Evolutionary conservation across 2,888 invertebrate species (phyloP).

Genomic region (Lepidonotus clava): DNA sequence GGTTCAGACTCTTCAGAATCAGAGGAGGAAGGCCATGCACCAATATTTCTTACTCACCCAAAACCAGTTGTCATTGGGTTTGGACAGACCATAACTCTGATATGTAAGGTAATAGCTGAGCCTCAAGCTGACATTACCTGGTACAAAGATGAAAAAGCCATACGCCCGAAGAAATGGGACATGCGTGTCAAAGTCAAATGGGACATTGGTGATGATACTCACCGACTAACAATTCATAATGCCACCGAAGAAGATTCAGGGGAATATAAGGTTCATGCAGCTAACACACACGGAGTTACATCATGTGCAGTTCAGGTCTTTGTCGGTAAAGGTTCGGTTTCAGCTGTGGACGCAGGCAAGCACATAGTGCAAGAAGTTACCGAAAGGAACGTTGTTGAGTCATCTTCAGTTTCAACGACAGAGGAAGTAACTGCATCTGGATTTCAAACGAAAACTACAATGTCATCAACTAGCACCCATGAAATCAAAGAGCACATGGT

Average conservation of each 20-base stretch:
- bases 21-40: neutral
- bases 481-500: neutral
- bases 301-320: neutral
- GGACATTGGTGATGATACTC: conserved; percentile 59
- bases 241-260: conserved; percentile 17
- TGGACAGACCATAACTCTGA: neutral
- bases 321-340: neutral
- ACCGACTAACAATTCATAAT: neutral
- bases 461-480: neutral
- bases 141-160: conserved; percentile 69
- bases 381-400: neutral
- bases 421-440: neutral
- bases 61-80: neutral
- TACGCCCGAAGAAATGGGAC: conserved; percentile 61
- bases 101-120: conserved; percentile 27
- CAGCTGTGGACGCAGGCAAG: neutral
- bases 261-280: conserved; percentile 60
- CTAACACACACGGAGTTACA: conserved; percentile 65
- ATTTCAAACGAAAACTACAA: neutral
- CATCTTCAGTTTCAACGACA: neutral
- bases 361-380: neutral
- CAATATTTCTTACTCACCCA: neutral
- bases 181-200: conserved; percentile 27
- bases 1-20: neutral
- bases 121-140: conserved; percentile 74